phyloP scores from a whole-genome alignment of 1,140 invertebrate genomes.

The Augochlora pura region DNA sequence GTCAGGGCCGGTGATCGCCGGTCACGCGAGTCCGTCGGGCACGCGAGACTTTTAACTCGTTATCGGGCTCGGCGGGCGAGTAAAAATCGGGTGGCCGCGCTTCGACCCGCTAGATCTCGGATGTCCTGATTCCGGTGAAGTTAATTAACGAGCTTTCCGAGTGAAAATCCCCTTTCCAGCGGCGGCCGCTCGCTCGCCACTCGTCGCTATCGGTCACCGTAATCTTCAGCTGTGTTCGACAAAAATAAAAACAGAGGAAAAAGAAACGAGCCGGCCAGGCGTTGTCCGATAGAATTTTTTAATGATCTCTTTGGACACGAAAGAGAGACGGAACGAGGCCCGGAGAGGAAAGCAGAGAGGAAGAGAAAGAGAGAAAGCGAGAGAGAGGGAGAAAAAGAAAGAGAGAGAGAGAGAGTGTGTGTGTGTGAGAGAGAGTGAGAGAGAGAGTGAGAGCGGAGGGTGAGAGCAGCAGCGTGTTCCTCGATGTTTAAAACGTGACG shows the following conservation, averaged over 20 bases:
- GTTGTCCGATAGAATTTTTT: conserved; percentile 5
- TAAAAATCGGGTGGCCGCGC: conserved; percentile 31
- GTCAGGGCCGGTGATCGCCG: conserved; percentile 49
- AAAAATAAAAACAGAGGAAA: not conserved
- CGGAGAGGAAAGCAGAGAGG: not conserved
- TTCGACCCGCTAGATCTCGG: conserved; percentile 23
- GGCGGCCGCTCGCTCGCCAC: not conserved
- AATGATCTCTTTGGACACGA: too few species aligned
- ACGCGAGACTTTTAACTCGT: conserved; percentile 41
- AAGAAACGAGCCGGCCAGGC: not conserved
- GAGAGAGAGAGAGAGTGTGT: too few species aligned
- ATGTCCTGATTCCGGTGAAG: conserved; percentile 27
- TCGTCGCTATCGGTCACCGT: not conserved
- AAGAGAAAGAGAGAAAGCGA: not conserved
- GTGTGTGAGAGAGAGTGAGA: not conserved
- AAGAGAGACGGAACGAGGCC: too few species aligned
- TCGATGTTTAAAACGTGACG: conserved; percentile 64
- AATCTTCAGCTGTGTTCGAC: not conserved
- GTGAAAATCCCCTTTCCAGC: not conserved
- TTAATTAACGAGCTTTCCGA: conserved; percentile 26
- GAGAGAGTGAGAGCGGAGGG: not conserved
- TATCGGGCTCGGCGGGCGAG: not conserved
- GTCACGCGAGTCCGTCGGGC: conserved; percentile 46
- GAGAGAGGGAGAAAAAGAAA: not conserved
- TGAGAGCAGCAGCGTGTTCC: not conserved